These are phyloP conservation scores for Drosophila algonquin DNA, from an alignment of 2,888 invertebrate genomes.

Conservation along the genomic window DNA sequence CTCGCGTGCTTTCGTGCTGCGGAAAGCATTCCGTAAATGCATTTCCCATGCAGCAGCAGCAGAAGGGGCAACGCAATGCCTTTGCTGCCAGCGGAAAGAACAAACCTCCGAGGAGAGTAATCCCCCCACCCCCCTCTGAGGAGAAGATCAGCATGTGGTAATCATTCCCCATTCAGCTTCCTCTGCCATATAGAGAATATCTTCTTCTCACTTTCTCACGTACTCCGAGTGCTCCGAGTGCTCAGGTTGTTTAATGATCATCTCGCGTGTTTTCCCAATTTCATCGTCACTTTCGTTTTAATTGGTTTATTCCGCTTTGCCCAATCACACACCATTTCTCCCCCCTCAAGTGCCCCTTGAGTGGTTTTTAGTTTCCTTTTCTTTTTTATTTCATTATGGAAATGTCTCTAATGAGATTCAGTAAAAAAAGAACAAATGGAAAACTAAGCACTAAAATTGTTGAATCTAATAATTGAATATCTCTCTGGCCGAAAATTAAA, in stretches of 20 bases:
- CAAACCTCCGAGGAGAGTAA: neutral
- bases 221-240: neutral
- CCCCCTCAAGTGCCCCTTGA: neutral
- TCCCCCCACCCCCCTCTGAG: no score
- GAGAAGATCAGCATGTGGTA: neutral
- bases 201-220: neutral
- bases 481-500: neutral
- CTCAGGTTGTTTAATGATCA: neutral
- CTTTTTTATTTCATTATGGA: neutral
- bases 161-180: neutral
- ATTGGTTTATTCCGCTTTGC: neutral
- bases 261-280: neutral
- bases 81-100: slow-evolving; percentile 35
- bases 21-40: slow-evolving; percentile 76
- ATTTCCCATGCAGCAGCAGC: slow-evolving; percentile 73
- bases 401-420: neutral
- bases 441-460: neutral
- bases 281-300: neutral
- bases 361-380: neutral
- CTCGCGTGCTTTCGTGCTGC: neutral
- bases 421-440: neutral
- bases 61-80: slow-evolving; percentile 62
- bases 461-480: neutral
- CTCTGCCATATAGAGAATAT: neutral
- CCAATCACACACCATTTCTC: neutral